Conservation (phyloP, 2,888 invertebrate species). For the Drosophila stalkeri region DNA sequence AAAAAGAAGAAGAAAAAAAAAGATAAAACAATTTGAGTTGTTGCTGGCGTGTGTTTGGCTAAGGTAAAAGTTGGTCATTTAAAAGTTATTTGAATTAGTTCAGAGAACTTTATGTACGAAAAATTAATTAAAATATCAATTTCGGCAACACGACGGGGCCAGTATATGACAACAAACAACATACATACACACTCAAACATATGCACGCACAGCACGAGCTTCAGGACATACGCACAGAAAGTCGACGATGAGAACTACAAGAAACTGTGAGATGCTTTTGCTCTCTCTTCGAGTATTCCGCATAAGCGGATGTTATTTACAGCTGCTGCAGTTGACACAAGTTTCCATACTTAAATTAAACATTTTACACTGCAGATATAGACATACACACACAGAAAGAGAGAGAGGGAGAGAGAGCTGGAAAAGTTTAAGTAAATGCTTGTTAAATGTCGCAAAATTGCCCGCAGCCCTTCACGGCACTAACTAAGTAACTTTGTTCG, state of each 20-base stretch:
- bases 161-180: slow-evolving; percentile 38
- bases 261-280: slow-evolving; percentile 38
- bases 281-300: slow-evolving; percentile 15
- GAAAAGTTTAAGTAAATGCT: slow-evolving; percentile 68
- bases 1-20: slow-evolving; percentile 25
- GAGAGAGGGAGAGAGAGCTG: neutral
- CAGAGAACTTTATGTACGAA: slow-evolving; percentile 46
- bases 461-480: slow-evolving; percentile 57
- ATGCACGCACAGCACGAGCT: slow-evolving; percentile 11
- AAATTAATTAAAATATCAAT: slow-evolving; percentile 78
- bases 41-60: slow-evolving; percentile 6
- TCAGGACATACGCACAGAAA: slow-evolving; percentile 26
- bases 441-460: slow-evolving; percentile 68
- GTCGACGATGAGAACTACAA: slow-evolving; percentile 45
- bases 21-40: slow-evolving; percentile 9
- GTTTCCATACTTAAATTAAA: slow-evolving; percentile 75
- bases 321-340: slow-evolving; percentile 61
- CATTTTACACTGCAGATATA: slow-evolving; percentile 60
- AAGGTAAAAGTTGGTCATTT: slow-evolving; percentile 70
- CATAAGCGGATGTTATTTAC: slow-evolving; percentile 70
- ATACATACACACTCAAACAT: slow-evolving; percentile 6
- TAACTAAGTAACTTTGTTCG: slow-evolving; percentile 53
- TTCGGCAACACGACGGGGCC: slow-evolving; percentile 62
- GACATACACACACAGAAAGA: slow-evolving; percentile 13
- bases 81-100: slow-evolving; percentile 54